Percentiles rank a stretch among this genome's conserved stretches.
These are phyloP conservation scores for Limenitis camilla DNA, from an alignment of 2,888 invertebrate species.

Conservation along the genomic window DNA sequence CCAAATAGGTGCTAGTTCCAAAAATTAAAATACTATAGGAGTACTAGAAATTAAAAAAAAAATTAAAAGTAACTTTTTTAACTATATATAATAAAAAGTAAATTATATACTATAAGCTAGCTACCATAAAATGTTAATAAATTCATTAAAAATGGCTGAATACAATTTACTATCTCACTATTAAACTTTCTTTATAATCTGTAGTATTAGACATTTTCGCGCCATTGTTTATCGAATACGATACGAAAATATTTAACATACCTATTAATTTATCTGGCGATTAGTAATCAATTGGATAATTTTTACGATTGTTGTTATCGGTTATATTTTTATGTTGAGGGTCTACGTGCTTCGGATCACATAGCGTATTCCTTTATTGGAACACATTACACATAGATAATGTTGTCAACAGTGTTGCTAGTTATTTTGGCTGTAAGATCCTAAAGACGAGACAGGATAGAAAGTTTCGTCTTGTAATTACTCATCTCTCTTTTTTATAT, in stretches of 20 bases:
- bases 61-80: too few species aligned
- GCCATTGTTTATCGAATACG: not conserved
- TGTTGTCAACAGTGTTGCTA: not conserved
- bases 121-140: too few species aligned
- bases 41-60: too few species aligned
- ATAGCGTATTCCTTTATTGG: constrained; percentile 5
- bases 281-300: constrained; percentile 17
- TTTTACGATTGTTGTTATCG: constrained; percentile 23
- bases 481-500: too few species aligned
- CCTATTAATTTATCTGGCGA: constrained; percentile 14
- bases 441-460: too few species aligned
- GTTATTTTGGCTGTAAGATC: not conserved
- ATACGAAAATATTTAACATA: constrained; percentile 7
- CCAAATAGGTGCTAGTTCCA: too few species aligned
- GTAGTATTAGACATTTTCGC: not conserved
- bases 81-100: too few species aligned
- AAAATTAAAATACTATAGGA: too few species aligned
- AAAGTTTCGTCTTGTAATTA: too few species aligned
- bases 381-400: not conserved
- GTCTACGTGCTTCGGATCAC: constrained; percentile 27
- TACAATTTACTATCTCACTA: too few species aligned
- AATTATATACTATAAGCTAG: too few species aligned
- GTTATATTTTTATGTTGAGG: constrained; percentile 16
- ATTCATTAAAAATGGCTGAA: too few species aligned
- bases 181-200: not conserved